Percentiles rank a stretch among this genome's conserved stretches.
Conservation (phyloP, 2,888 invertebrate species). For the Tholera decimalis region DNA sequence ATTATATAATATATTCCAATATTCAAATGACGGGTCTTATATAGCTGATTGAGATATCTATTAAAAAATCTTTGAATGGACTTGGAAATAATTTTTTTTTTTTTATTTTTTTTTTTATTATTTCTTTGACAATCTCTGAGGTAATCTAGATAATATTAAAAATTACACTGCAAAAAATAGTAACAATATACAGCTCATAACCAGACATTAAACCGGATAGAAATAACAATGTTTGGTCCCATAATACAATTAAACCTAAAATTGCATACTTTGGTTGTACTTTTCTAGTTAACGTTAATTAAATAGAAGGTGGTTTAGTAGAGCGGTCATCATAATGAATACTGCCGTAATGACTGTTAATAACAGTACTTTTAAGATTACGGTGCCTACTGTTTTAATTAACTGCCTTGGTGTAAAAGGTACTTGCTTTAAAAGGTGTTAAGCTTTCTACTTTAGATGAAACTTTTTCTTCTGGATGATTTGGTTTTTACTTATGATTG, state of each 20-base stretch:
- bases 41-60: no score
- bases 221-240: not conserved
- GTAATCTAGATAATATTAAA: not conserved
- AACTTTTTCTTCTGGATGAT: not conserved
- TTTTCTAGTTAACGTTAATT: constrained; percentile 1
- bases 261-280: not conserved
- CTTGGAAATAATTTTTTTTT: no score
- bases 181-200: not conserved
- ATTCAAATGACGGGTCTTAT: no score
- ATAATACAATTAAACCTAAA: not conserved
- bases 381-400: not conserved
- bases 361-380: constrained; percentile 21
- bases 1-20: no score
- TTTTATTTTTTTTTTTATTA: no score
- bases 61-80: no score
- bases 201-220: not conserved
- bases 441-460: not conserved
- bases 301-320: constrained; percentile 15
- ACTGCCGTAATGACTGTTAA: constrained; percentile 5
- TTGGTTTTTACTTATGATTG: no score
- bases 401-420: not conserved
- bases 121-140: not conserved
- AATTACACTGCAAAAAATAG: not conserved
- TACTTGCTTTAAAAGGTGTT: not conserved
- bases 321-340: constrained; percentile 13